phyloP scores from a whole-genome alignment of 2,113 vertebrate species.

The Donacobius atricapilla region DNA sequence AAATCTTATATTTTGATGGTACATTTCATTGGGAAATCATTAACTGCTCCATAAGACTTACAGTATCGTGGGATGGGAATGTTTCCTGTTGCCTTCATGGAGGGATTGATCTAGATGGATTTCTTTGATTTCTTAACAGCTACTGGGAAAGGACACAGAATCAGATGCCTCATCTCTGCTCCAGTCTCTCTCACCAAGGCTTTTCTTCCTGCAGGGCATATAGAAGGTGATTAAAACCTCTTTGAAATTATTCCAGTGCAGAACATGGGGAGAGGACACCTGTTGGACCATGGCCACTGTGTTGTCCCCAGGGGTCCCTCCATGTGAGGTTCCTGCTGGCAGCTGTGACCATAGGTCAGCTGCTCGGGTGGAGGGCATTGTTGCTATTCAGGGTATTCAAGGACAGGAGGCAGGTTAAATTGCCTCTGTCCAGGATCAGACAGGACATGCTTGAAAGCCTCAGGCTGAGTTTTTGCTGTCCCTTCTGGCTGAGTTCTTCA shows the following conservation, averaged over 20 bases:
- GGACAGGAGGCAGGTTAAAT: not conserved
- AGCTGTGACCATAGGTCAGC: not conserved
- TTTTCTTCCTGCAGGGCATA: not conserved
- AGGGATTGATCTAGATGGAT: constrained; percentile 6
- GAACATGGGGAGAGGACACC: not conserved
- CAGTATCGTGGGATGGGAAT: not conserved
- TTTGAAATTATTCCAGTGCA: not conserved
- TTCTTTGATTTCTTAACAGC: not conserved
- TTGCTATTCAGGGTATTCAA: not conserved
- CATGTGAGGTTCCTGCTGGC: not conserved
- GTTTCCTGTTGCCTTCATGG: constrained; percentile 1
- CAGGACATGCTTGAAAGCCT: not conserved
- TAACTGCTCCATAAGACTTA: constrained; percentile 20
- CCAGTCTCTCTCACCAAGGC: not conserved
- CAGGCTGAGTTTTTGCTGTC: not conserved
- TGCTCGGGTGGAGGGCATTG: not conserved
- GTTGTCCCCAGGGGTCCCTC: not conserved
- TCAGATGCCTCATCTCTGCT: not conserved
- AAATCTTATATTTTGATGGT: constrained; percentile 45
- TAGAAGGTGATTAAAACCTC: not conserved
- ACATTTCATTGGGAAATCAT: constrained; percentile 31
- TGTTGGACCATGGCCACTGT: fast-evolving
- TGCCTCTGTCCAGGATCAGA: not conserved
- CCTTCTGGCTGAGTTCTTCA: not conserved
- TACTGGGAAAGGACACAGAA: not conserved